These are phyloP conservation scores for Pogonomyrmex californicus DNA, from an alignment of 1,140 invertebrate genomes.

Conservation along the genomic window DNA sequence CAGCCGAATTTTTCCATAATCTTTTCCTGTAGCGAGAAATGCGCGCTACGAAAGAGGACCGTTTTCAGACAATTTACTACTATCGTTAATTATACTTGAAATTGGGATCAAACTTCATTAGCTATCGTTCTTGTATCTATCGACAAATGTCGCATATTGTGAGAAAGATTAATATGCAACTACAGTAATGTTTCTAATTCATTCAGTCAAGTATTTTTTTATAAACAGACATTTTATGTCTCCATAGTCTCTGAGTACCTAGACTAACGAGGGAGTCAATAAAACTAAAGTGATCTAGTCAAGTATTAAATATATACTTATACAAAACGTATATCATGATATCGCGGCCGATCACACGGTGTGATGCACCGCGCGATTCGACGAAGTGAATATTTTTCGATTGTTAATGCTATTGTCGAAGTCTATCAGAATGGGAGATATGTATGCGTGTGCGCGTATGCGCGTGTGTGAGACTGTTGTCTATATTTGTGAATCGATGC, in stretches of 20 bases:
- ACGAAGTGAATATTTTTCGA: conserved; percentile 74
- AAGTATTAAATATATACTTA: conserved; percentile 76
- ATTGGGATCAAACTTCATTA: conserved; percentile 86
- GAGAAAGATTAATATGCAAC: conserved; percentile 62
- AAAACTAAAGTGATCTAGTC: conserved; percentile 85
- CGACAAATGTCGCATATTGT: conserved; percentile 35
- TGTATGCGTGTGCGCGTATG: conserved; percentile 17
- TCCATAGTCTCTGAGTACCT: conserved; percentile 79
- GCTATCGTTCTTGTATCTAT: conserved; percentile 62
- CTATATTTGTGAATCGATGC: conserved; percentile 59
- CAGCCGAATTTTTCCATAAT: conserved; percentile 60
- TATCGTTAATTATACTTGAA: conserved; percentile 83
- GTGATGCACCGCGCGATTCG: conserved; percentile 39
- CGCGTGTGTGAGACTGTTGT: conserved; percentile 20
- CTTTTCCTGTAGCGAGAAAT: conserved; percentile 39
- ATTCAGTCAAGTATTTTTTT: conserved; percentile 85
- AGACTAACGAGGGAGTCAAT: conserved; percentile 71
- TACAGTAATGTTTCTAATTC: conserved; percentile 78
- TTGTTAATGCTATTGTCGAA: conserved; percentile 75
- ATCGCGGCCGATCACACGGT: conserved; percentile 24
- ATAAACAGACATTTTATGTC: conserved; percentile 80
- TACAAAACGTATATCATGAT: conserved; percentile 63
- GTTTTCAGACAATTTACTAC: conserved; percentile 69
- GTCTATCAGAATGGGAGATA: conserved; percentile 61
- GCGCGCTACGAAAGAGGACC: conserved; percentile 37